A percentile compares a stretch with the other conserved stretches of the same genome.
Conservation (phyloP, 1,140 invertebrate species). For the Kradibia gibbosae region DNA sequence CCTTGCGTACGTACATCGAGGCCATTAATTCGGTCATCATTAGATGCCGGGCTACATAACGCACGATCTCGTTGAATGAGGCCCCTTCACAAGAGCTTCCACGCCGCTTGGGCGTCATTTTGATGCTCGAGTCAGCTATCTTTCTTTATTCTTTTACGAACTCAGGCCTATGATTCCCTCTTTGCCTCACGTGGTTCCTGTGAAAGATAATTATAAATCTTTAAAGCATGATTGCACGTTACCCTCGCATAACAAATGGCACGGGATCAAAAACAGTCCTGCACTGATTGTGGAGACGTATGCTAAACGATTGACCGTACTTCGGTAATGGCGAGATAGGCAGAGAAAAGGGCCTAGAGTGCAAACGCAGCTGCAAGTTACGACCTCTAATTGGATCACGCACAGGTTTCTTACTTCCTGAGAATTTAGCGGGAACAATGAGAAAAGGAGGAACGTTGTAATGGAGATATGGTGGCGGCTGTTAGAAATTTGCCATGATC, state of each 20-base stretch:
- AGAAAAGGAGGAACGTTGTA: constrained; percentile 48
- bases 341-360: not conserved
- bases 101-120: not conserved
- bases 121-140: not conserved
- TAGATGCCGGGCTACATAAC: constrained; percentile 60
- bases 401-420: constrained; percentile 48
- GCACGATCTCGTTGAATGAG: constrained; percentile 61
- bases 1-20: constrained; percentile 58
- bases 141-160: not conserved
- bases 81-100: not conserved
- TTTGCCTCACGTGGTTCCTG: not conserved
- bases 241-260: constrained; percentile 49
- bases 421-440: constrained; percentile 33
- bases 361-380: constrained; percentile 47
- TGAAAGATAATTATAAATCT: constrained; percentile 45
- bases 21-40: constrained; percentile 57
- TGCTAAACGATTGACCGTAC: not conserved
- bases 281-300: not conserved
- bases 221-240: constrained; percentile 29
- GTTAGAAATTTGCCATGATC: constrained; percentile 55
- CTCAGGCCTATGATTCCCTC: not conserved
- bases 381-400: constrained; percentile 63
- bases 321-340: no score
- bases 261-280: no score
- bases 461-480: constrained; percentile 49